Evolutionary conservation across 2,113 vertebrate species (phyloP).

Genomic region (Pseudolaguvia tuberculata): DNA sequence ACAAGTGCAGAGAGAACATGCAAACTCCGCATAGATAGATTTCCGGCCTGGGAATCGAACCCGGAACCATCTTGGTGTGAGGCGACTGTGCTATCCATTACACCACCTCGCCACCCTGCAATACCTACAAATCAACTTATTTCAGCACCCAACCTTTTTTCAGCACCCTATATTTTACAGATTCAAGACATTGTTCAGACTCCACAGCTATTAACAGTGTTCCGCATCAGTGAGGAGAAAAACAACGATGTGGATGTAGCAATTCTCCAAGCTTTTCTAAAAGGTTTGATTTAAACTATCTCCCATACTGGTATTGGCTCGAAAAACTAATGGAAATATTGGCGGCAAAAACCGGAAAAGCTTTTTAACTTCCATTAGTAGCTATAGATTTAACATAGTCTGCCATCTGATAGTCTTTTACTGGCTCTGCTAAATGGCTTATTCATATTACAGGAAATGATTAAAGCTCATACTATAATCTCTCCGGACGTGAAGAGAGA

Average conservation of each 20-base stretch:
- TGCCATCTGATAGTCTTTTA: neutral
- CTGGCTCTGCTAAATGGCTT: neutral
- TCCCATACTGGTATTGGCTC: neutral
- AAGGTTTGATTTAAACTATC: conserved; percentile 69
- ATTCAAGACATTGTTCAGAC: conserved; percentile 89
- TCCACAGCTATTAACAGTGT: conserved; percentile 81
- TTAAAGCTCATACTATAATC: neutral
- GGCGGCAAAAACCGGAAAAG: neutral
- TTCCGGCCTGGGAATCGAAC: too few species aligned
- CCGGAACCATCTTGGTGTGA: too few species aligned
- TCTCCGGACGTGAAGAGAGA: neutral
- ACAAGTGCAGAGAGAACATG: too few species aligned
- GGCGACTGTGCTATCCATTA: too few species aligned
- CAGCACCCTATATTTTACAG: conserved; percentile 64
- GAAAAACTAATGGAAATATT: neutral
- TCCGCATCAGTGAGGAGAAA: conserved; percentile 75
- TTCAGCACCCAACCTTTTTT: neutral
- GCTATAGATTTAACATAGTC: conserved; percentile 1
- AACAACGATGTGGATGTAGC: conserved; percentile 86
- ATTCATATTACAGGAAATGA: conserved; percentile 3
- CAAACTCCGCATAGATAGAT: too few species aligned
- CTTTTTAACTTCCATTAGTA: conserved; percentile 9
- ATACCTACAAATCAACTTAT: neutral
- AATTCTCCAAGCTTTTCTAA: conserved; percentile 89
- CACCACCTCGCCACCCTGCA: too few species aligned